A percentile compares a stretch with the other conserved stretches of the same genome.
Evolutionary conservation across 2,113 vertebrate genomes (phyloP).

Genomic region (Myrmecophaga tridactyla): DNA sequence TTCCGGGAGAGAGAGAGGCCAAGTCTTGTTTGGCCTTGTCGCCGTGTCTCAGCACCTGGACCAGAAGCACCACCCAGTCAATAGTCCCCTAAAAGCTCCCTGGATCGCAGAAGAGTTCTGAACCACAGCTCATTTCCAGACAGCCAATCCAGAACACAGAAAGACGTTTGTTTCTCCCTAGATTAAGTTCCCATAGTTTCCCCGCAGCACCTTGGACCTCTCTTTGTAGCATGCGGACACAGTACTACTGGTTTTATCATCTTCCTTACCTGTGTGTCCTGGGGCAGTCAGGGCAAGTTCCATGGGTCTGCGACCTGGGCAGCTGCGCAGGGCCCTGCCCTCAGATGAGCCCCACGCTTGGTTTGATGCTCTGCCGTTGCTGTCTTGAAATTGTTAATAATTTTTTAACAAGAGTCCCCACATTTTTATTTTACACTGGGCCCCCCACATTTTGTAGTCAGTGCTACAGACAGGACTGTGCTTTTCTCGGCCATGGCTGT

Average conservation of each 20-base stretch:
- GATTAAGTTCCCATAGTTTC: not conserved
- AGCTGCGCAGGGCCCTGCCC: not conserved
- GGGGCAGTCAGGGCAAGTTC: not conserved
- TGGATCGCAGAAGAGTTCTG: not conserved
- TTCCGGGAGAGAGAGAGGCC: not conserved
- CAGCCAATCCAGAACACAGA: not conserved
- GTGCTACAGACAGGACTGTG: too few relatives aligned
- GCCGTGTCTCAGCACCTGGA: not conserved
- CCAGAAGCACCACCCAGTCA: rapidly evolving
- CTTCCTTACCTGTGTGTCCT: not conserved
- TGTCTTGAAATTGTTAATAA: too few relatives aligned
- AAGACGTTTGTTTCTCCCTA: not conserved
- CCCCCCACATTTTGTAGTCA: too few relatives aligned
- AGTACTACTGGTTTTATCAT: not conserved
- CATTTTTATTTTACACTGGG: too few relatives aligned
- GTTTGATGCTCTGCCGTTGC: not conserved
- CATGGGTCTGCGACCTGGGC: not conserved
- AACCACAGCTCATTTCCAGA: not conserved
- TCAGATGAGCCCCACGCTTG: not conserved
- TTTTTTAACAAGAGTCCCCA: too few relatives aligned
- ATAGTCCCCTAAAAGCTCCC: not conserved
- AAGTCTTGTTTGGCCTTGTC: not conserved
- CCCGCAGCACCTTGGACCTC: not conserved
- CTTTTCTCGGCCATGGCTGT: not conserved
- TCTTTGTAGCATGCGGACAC: too few relatives aligned